These are phyloP conservation scores for Hesperophylax magnus DNA, from an alignment of 1,140 invertebrate genomes.

Conservation along the genomic window DNA sequence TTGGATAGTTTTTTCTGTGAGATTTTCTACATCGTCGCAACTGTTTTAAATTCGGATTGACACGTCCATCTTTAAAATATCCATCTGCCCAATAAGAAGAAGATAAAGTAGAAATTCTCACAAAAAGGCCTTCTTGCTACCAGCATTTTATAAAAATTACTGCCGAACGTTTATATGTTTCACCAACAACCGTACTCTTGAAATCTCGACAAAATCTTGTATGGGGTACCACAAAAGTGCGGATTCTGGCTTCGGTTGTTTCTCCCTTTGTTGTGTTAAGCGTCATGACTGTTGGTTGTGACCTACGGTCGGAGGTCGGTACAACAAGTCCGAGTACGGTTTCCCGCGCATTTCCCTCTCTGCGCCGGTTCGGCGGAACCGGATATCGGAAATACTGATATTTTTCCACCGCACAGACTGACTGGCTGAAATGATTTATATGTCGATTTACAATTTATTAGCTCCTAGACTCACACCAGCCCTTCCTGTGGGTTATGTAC, in stretches of 20 bases:
- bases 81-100: too few species aligned
- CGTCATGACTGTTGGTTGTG: neutral
- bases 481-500: slow-evolving; percentile 16
- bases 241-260: neutral
- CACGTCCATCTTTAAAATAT: too few species aligned
- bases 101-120: too few species aligned
- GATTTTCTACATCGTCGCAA: too few species aligned
- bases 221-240: neutral
- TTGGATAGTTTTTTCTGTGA: too few species aligned
- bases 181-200: too few species aligned
- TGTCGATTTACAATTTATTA: slow-evolving; percentile 49
- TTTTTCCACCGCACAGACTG: slow-evolving; percentile 43
- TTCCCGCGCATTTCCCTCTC: neutral
- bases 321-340: slow-evolving; percentile 9
- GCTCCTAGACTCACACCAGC: slow-evolving; percentile 27
- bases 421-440: slow-evolving; percentile 46
- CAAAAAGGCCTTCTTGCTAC: too few species aligned
- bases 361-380: slow-evolving; percentile 21
- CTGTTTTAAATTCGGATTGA: too few species aligned
- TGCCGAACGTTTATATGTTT: too few species aligned
- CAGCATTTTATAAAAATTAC: too few species aligned
- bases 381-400: slow-evolving; percentile 48
- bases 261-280: slow-evolving; percentile 14
- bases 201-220: neutral
- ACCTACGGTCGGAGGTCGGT: neutral